Base-by-base conservation (phyloP, 2,888 invertebrate genomes). In the Leucania comma region DNA sequence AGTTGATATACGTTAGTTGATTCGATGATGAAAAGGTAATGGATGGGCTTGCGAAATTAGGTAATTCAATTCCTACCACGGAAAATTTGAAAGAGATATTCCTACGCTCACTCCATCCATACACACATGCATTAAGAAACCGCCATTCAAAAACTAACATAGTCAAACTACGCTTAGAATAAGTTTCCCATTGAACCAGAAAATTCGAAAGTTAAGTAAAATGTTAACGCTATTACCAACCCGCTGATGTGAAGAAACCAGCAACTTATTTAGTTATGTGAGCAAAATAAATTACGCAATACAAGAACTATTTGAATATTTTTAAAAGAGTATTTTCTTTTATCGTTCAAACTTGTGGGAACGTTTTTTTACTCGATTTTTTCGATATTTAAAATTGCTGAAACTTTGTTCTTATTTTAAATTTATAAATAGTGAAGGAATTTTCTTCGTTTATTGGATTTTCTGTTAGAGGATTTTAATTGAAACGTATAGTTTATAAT, bases 261-360 rank as follows among this genome's bases (percentile, higher is more conserved):
- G 14, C 0, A 26, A 63, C 12, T 58, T 58, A 42, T 6, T n/a
- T 61, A 57, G 60, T 38, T 59, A 35, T 50, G 48, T 58, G 29
- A 66, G 35, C 29, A 51, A 53, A 76, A 58, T 50, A 76, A 58
- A 61, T 70, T 59, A 53, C 22, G 20, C 26, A 60, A 60, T 53
- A 51, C n/a, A 51, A 14, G 46, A 77, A 62, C 64, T 71, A 50
- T 75, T 76, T 65, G 42, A 62, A 66, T 70, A 75, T 51, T 63
- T 60, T 26, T 24, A 51, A 24, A 51, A 42, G 22, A 61, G 35
- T 38, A 48, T 61, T 51, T 58, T 50, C 42, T 14, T 57, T 57
- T 42, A 42, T 20, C n/a, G 1, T 17, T 26, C 24, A 17, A 72
- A 58, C 26, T 58, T 46, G 12, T 51, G 6, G 17, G 35, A 17